Evolutionary conservation across 2,888 invertebrate genomes (phyloP).

Genomic region (Orthonychiurus folsomi): DNA sequence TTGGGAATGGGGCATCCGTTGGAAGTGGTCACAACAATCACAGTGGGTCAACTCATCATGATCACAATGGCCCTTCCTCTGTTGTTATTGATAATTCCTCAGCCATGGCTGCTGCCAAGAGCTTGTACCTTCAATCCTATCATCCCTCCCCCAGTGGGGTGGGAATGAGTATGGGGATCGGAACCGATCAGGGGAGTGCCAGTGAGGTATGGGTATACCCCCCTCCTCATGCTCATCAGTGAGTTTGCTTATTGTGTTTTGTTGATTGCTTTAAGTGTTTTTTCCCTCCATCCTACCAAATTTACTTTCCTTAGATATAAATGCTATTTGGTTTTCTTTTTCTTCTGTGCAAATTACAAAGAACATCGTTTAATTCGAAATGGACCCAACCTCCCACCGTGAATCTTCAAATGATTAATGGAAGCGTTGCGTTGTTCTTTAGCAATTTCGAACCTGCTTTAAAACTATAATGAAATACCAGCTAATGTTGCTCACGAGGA

Average conservation of each 20-base stretch:
- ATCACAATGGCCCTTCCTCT: not conserved
- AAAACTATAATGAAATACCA: too few relatives aligned
- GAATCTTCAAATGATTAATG: too few relatives aligned
- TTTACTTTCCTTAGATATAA: too few relatives aligned
- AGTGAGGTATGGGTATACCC: conserved; percentile 24
- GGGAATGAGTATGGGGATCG: conserved; percentile 5
- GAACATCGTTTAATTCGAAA: not conserved
- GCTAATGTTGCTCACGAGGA: too few relatives aligned
- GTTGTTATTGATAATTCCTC: not conserved
- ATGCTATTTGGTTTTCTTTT: not conserved
- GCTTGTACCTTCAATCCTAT: conserved; percentile 21
- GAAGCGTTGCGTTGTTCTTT: too few relatives aligned
- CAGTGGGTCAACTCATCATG: conserved; percentile 9
- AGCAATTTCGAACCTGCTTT: too few relatives aligned
- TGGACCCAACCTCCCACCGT: not conserved
- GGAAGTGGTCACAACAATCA: not conserved
- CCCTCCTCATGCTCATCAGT: conserved; percentile 21
- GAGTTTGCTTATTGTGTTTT: conserved; percentile 17
- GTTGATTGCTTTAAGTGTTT: conserved; percentile 7
- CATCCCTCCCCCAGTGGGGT: not conserved
- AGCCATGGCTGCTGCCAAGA: conserved; percentile 16
- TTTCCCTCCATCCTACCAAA: too few relatives aligned
- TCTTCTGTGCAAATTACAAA: not conserved
- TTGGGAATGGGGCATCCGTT: conserved; percentile 1
- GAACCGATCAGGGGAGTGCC: conserved; percentile 15